Evolutionary conservation across 2,888 invertebrate species (phyloP).

Genomic region (Aromia moschata): DNA sequence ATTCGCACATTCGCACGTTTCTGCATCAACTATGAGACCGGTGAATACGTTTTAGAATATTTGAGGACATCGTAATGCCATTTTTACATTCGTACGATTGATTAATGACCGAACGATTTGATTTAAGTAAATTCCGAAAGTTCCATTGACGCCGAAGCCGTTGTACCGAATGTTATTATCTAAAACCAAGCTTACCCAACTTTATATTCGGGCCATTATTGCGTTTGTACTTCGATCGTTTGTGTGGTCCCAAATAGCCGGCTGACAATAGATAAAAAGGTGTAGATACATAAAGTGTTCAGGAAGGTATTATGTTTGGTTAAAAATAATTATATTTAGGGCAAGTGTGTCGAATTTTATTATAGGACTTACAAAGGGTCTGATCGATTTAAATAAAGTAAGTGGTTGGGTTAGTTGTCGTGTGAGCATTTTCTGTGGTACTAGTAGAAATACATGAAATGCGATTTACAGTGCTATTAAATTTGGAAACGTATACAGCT

Average conservation of each 20-base stretch:
- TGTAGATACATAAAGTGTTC: constrained; percentile 17
- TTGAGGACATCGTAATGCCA: no score
- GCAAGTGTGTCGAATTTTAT: constrained; percentile 9
- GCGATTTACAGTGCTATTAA: not conserved
- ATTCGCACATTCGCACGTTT: no score
- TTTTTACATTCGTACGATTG: no score
- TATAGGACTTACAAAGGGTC: not conserved
- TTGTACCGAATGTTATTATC: constrained; percentile 15
- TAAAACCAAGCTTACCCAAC: constrained; percentile 16
- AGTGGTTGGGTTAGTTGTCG: not conserved
- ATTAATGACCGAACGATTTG: constrained; percentile 9
- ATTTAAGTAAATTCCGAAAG: constrained; percentile 17
- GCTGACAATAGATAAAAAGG: constrained; percentile 1
- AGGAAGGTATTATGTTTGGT: constrained; percentile 18
- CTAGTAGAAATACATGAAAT: not conserved
- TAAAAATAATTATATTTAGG: constrained; percentile 18
- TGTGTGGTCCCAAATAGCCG: constrained; percentile 13
- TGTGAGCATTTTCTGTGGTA: not conserved
- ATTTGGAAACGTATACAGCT: no score
- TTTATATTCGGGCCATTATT: constrained; percentile 11
- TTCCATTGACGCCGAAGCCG: constrained; percentile 3
- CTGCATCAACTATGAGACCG: no score
- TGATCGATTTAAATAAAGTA: constrained; percentile 1
- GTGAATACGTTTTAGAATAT: no score
- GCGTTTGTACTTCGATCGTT: constrained; percentile 13